Evolutionary conservation across 1,140 invertebrate genomes (phyloP).

Genomic region (Papilio polyxenes): DNA sequence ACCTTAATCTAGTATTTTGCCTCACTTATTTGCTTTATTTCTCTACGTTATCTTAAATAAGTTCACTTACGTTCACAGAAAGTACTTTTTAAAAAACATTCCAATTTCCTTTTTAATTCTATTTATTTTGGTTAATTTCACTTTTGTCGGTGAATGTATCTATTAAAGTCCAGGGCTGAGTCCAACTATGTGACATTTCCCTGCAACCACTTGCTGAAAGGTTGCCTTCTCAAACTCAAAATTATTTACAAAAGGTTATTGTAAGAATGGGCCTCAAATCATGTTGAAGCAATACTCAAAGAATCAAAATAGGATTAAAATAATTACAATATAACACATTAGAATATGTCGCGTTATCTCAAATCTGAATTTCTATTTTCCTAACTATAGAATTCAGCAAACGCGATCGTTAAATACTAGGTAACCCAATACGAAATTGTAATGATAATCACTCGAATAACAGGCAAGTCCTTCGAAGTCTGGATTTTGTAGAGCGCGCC

Average conservation of each 20-base stretch:
- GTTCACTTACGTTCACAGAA: background rate
- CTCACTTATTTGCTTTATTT: too few species aligned
- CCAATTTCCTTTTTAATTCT: background rate
- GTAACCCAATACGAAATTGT: slow-evolving; percentile 38
- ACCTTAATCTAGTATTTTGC: background rate
- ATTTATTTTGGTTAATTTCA: slow-evolving; percentile 26
- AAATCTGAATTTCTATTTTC: slow-evolving; percentile 10
- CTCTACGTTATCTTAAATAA: background rate
- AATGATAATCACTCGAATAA: slow-evolving; percentile 34
- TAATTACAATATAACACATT: background rate
- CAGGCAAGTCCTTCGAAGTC: slow-evolving; percentile 13
- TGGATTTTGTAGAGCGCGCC: slow-evolving; percentile 33
- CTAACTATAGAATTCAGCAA: background rate
- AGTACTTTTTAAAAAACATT: background rate
- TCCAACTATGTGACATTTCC: slow-evolving; percentile 79
- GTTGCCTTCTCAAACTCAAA: slow-evolving; percentile 60
- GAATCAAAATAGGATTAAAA: background rate
- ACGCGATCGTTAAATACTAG: background rate
- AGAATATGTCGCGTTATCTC: background rate
- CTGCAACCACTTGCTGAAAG: slow-evolving; percentile 73
- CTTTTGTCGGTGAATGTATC: slow-evolving; percentile 54
- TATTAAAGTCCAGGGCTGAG: slow-evolving; percentile 65
- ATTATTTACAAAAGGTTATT: slow-evolving; percentile 69
- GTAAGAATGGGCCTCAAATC: slow-evolving; percentile 56
- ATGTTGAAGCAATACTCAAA: slow-evolving; percentile 47